Base-by-base conservation (phyloP, 2,888 invertebrate genomes). In the Troglohyphantes excavatus region DNA sequence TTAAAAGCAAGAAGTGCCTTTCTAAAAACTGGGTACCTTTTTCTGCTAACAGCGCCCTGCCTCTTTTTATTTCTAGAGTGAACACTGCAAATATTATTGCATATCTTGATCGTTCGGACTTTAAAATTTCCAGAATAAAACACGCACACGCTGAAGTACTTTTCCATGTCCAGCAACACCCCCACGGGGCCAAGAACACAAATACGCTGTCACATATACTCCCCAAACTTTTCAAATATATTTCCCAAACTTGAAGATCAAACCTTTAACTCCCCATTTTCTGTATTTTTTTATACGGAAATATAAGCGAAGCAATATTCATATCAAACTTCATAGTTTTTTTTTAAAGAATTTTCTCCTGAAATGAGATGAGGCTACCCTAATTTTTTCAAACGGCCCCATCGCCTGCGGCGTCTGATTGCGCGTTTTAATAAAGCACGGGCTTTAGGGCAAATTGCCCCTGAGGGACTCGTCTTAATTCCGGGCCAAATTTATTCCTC, bases 401-500 rank as follows among this genome's bases (percentile, higher is more conserved):
- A n/a, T n/a, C n/a, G 39, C 39, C 39, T 11, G 46, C 21, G 13
- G 75, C 75, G 9, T 2, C 19, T 53, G 59, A 75, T 61, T 59
- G 59, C 29, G 29, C 29, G 27, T 59, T 59, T 59, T 61, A 46
- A 73, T 75, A 75, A 26, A 29, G 59, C 29, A 21, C n/a, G 53
- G 26, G 29, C 29, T 19, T 75, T 75, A 53, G 19, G 17, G 59
- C n/a, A 59, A 75, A 75, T 75, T 75, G 59, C 61, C 26, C 75
- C 29, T 11, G 26, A 19, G 75, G 61, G 75, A 21, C 53, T 61
- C n/a, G 29, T 75, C 75, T 75, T 75, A 75, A 75, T 75, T 75
- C 61, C 19, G n/a, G n/a, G 9, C 27, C 26, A 75, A 75, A 75
- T 75, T 75, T 75, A 75, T 75, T 75, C 61, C 75, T 75, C 59